Evolutionary conservation across 2,113 vertebrate species (phyloP).

Genomic region (Nibea albiflora): DNA sequence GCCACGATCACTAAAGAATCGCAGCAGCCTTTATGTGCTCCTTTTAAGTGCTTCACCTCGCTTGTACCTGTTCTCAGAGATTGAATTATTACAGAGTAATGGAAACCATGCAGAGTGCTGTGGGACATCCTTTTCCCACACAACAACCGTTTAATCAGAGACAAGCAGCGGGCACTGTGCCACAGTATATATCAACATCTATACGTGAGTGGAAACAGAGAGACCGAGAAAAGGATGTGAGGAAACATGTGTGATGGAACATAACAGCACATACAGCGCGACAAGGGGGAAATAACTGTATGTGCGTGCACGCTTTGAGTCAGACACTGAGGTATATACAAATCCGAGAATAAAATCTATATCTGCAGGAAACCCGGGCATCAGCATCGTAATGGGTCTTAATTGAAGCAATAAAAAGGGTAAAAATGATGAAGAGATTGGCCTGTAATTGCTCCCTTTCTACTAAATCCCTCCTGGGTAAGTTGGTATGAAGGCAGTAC

Average conservation of each 20-base stretch:
- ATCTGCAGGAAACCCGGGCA: slow-evolving; percentile 44
- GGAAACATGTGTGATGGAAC: slow-evolving; percentile 12
- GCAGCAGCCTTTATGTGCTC: slow-evolving; percentile 38
- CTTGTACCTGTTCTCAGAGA: slow-evolving; percentile 65
- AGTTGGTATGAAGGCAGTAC: slow-evolving; percentile 37
- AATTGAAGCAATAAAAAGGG: slow-evolving; percentile 70
- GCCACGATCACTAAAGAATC: slow-evolving; percentile 30
- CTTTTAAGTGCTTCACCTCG: slow-evolving; percentile 67
- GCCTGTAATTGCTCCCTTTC: slow-evolving; percentile 60
- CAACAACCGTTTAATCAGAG: slow-evolving; percentile 82
- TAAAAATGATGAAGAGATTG: slow-evolving; percentile 49
- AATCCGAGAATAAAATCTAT: slow-evolving; percentile 48
- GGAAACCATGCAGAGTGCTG: slow-evolving; percentile 80
- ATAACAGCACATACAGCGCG: not conserved
- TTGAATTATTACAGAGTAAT: slow-evolving; percentile 76
- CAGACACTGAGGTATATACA: slow-evolving; percentile 29
- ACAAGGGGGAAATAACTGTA: not conserved
- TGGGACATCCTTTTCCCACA: slow-evolving; percentile 82
- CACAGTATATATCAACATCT: slow-evolving; percentile 55
- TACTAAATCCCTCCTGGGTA: slow-evolving; percentile 19
- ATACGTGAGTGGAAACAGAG: slow-evolving; percentile 52
- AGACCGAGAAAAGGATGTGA: slow-evolving; percentile 15
- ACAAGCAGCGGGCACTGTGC: slow-evolving; percentile 64
- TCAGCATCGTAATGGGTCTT: slow-evolving; percentile 64
- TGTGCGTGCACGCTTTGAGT: not conserved